phyloP scores from a whole-genome alignment of 2,113 vertebrate genomes.

The Mormoops blainvillei region DNA sequence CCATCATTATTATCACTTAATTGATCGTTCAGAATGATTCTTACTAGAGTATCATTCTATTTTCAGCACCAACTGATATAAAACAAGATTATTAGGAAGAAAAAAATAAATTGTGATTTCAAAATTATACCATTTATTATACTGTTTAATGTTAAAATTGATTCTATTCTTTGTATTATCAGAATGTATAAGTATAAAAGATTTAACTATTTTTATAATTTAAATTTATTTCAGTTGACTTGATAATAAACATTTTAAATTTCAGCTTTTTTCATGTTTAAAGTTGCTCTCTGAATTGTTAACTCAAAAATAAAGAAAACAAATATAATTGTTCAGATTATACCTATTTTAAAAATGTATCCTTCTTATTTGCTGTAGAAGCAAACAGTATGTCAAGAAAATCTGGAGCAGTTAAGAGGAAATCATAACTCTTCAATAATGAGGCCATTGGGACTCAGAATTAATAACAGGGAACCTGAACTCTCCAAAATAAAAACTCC shows the following conservation, averaged over 20 bases:
- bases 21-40: neutral
- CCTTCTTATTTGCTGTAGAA: slow-evolving; percentile 74
- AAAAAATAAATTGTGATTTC: neutral
- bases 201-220: neutral
- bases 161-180: neutral
- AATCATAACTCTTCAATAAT: slow-evolving; percentile 83
- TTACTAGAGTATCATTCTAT: neutral
- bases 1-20: neutral
- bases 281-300: neutral
- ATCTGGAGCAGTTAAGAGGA: slow-evolving; percentile 88
- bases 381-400: slow-evolving; percentile 91
- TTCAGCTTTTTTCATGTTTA: neutral
- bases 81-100: neutral
- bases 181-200: neutral
- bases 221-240: neutral
- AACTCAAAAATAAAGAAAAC: neutral
- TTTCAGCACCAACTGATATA: neutral
- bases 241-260: neutral
- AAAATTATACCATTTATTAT: neutral
- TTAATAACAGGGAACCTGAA: slow-evolving; percentile 86
- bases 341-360: neutral
- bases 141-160: neutral
- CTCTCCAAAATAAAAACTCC: slow-evolving; percentile 80
- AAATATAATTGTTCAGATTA: neutral
- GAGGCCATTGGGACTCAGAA: slow-evolving; percentile 86